Evolutionary conservation across 2,113 vertebrate species (phyloP).

Genomic region (Strix aluco): DNA sequence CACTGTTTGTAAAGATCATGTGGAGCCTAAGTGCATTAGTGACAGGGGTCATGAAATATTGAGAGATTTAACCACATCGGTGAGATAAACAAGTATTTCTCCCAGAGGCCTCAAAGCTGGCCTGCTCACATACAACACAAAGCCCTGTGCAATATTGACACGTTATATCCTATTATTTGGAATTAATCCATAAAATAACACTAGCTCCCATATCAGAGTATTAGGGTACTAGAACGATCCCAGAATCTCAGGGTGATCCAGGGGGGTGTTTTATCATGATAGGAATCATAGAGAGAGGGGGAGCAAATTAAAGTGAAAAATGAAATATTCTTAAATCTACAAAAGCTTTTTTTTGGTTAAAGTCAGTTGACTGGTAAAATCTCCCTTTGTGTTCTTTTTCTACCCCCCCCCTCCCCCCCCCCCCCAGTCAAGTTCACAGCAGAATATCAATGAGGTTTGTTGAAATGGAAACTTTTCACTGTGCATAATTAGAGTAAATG

Average conservation of each 20-base stretch:
- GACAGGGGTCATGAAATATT: conserved; percentile 39
- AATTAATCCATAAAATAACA: conserved; percentile 17
- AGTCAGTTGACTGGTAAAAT: conserved; percentile 49
- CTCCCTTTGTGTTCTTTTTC: conserved; percentile 9
- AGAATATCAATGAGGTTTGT: conserved; percentile 67
- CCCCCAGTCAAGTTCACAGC: conserved; percentile 45
- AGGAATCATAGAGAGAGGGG: background rate
- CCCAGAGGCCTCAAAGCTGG: background rate
- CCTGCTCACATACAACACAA: background rate
- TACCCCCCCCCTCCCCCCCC: background rate
- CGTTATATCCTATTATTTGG: background rate
- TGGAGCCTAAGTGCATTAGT: conserved; percentile 9
- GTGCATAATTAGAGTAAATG: conserved; percentile 72
- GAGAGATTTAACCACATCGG: conserved; percentile 23
- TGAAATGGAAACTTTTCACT: conserved; percentile 73
- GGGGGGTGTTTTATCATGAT: background rate
- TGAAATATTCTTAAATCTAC: conserved; percentile 44
- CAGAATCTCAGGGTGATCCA: background rate
- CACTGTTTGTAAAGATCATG: conserved; percentile 13
- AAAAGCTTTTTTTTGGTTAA: background rate
- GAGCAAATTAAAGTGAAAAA: conserved; percentile 8
- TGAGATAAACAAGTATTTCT: conserved; percentile 33
- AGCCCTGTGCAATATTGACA: conserved; percentile 15
- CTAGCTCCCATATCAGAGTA: background rate
- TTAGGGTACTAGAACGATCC: background rate